Evolutionary conservation across 2,888 invertebrate genomes (phyloP), one percentile per base, ranked within the genome.

Genomic region (Oscheius onirici): DNA sequence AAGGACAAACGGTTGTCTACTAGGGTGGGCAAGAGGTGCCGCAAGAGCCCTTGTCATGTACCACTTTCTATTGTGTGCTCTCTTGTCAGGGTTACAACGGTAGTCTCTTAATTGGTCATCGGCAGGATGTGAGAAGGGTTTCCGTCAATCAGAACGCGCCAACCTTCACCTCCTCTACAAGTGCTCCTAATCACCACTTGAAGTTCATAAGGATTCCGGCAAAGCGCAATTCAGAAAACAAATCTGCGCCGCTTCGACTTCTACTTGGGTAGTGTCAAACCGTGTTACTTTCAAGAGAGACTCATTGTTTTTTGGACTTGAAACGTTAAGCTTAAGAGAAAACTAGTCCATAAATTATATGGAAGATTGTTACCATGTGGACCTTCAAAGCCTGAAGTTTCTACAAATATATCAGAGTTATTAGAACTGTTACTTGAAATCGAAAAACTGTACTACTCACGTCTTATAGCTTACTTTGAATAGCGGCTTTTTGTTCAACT

Each of bases 101-200:
- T 22, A 41, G 34, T 24, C 28, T 15, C n/a, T 22, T 49, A 26
- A 63, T 49, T 63, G 46, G 46, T 58, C 49, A 40, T 63, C 63
- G 63, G 63, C 63, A 63, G 63, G 63, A 63, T 63, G 63, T 63
- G 63, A 46, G 26, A 63, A 63, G 49, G 63, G 17, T 34, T 34
- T 34, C 63, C 63, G 46, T 63, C 49, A 63, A 63, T 63, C 63
- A 49, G 28, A 28, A 34, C 34, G 49, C 63, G 63, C 26, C 49
- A 63, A 63, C 63, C 63, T 63, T 63, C 63, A 63, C 63, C 63
- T 28, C 49, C 8, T 55, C 26, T 49, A 49, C 26, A 49, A 49
- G 49, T 63, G 49, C 22, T 41, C 34, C 46, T 63, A 63, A 63
- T 63, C 63, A 63, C 63, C 63, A 63, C 63, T 63, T 60, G 49